phyloP scores from a whole-genome alignment of 2,888 invertebrate species.

The Melanostoma mellinum region DNA sequence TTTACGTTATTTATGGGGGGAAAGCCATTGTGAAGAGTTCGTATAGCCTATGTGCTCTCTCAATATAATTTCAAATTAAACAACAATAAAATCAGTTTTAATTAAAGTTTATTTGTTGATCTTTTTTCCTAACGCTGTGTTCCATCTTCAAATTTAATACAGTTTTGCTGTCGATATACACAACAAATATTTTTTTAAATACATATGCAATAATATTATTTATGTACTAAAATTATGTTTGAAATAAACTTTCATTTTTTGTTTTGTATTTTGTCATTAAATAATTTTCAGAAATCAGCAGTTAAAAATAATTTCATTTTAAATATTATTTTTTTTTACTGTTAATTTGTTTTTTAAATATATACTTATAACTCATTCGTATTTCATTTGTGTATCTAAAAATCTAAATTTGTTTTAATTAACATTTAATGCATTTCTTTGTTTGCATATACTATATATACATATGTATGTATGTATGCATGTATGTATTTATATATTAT shows the following conservation, averaged over 20 bases:
- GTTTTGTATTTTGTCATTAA: constrained; percentile 37
- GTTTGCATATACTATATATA: constrained; percentile 7
- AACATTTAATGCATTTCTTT: constrained; percentile 56
- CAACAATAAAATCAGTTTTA: constrained; percentile 39
- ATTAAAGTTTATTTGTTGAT: constrained; percentile 69
- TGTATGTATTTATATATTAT: constrained; percentile 5
- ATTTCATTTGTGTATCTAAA: constrained; percentile 53
- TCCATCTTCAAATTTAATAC: constrained; percentile 41
- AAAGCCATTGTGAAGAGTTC: too few species aligned
- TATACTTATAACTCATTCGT: constrained; percentile 42
- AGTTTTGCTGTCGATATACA: constrained; percentile 49
- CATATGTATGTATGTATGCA: not conserved
- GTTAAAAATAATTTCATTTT: constrained; percentile 56
- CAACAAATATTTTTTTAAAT: constrained; percentile 36
- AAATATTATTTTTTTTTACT: constrained; percentile 8
- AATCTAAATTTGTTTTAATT: constrained; percentile 46
- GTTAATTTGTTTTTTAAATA: constrained; percentile 5
- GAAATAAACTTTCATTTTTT: constrained; percentile 37
- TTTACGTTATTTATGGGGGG: too few species aligned
- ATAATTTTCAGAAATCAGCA: constrained; percentile 55
- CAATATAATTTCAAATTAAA: constrained; percentile 16
- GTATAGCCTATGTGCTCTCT: too few species aligned
- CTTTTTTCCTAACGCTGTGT: constrained; percentile 53
- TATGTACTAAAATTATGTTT: constrained; percentile 57
- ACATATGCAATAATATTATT: constrained; percentile 42